Evolutionary conservation across 2,888 invertebrate genomes (phyloP).

Genomic region (Drosophila yooni): DNA sequence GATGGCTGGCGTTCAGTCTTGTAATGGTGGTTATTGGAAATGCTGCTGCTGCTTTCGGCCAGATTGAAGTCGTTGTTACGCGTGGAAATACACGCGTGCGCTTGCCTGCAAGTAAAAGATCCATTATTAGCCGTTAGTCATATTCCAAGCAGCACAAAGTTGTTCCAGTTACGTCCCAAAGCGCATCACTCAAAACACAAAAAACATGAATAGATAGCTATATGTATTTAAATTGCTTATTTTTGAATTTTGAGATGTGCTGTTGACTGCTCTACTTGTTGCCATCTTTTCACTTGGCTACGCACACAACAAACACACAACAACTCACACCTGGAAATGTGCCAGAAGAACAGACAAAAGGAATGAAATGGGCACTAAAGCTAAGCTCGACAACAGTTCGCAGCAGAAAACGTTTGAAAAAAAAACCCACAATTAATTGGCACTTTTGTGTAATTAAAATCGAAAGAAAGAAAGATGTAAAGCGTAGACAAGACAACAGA

Average conservation of each 20-base stretch:
- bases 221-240: slow-evolving; percentile 20
- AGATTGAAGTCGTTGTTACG: slow-evolving; percentile 55
- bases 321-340: slow-evolving; percentile 23
- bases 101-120: slow-evolving; percentile 21
- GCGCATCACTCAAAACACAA: slow-evolving; percentile 7
- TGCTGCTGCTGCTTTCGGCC: slow-evolving; percentile 54
- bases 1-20: slow-evolving; percentile 50
- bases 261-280: slow-evolving; percentile 64
- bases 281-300: slow-evolving; percentile 61
- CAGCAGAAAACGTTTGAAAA: slow-evolving; percentile 29
- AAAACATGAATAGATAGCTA: not conserved
- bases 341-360: slow-evolving; percentile 25
- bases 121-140: slow-evolving; percentile 24
- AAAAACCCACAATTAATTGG: slow-evolving; percentile 68
- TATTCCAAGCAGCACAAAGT: not conserved
- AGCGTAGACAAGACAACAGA: slow-evolving; percentile 54
- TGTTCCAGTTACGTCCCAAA: slow-evolving; percentile 26
- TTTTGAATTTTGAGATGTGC: slow-evolving; percentile 9
- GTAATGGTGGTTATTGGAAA: slow-evolving; percentile 24
- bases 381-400: slow-evolving; percentile 14
- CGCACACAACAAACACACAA: slow-evolving; percentile 39
- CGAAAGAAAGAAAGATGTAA: slow-evolving; percentile 64
- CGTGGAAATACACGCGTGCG: slow-evolving; percentile 46
- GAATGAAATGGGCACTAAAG: not conserved
- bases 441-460: slow-evolving; percentile 75